phyloP scores from a whole-genome alignment of 2,888 invertebrate species.

The Hypselothyrea guttata region DNA sequence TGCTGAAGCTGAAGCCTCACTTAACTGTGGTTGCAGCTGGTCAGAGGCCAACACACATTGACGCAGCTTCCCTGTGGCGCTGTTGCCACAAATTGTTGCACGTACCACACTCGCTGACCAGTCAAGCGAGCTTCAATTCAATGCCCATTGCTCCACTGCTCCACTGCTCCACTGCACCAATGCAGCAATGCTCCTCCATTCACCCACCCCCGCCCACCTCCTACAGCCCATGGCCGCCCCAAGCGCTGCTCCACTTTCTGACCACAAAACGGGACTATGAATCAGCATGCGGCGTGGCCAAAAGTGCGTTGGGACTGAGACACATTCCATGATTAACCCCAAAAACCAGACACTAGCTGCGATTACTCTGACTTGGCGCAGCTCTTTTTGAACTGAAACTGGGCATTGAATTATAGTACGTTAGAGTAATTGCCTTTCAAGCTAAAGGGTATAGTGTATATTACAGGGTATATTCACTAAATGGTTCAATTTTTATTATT shows the following conservation, averaged over 20 bases:
- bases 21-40: constrained; percentile 13
- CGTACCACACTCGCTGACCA: constrained; percentile 42
- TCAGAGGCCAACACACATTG: constrained; percentile 23
- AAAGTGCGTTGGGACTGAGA: constrained; percentile 30
- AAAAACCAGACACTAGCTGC: neutral
- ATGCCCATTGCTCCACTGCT: constrained; percentile 7
- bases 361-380: no score
- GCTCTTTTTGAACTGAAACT: neutral
- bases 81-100: constrained; percentile 67
- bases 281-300: constrained; percentile 30
- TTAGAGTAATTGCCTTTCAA: neutral
- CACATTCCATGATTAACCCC: constrained; percentile 23
- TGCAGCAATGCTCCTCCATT: neutral
- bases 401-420: neutral
- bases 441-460: no score
- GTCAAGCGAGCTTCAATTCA: constrained; percentile 37
- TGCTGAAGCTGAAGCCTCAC: neutral
- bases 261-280: constrained; percentile 39
- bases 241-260: constrained; percentile 27
- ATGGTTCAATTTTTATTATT: neutral
- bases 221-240: neutral
- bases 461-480: no score
- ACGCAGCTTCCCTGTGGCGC: constrained; percentile 51
- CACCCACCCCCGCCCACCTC: neutral
- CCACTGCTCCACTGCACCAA: neutral